Evolutionary conservation across 2,888 invertebrate species (phyloP).

Genomic region (Arrhopalites spinosus): DNA sequence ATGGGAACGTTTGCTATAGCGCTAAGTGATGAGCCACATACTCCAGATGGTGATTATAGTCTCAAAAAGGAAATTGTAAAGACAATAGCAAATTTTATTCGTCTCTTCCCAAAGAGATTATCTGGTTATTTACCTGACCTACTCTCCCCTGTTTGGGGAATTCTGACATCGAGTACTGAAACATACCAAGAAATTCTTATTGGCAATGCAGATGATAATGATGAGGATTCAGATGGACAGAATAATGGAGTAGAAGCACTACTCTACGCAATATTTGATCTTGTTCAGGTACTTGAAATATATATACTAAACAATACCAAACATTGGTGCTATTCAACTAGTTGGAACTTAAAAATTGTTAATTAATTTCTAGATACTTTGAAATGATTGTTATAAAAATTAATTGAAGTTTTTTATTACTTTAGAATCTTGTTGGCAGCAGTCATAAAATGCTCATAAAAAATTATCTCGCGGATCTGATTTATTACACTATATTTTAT

Average conservation of each 20-base stretch:
- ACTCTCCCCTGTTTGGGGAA: slow-evolving; percentile 70
- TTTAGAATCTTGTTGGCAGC: slow-evolving; percentile 58
- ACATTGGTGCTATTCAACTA: too few species aligned
- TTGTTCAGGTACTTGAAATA: slow-evolving; percentile 58
- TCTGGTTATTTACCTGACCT: slow-evolving; percentile 67
- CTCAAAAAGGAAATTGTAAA: slow-evolving; percentile 51
- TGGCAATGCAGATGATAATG: slow-evolving; percentile 64
- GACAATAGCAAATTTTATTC: slow-evolving; percentile 59
- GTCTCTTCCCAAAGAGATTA: slow-evolving; percentile 68
- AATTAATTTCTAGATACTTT: too few species aligned
- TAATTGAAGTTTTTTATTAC: too few species aligned
- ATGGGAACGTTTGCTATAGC: slow-evolving; percentile 67
- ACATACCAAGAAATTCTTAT: slow-evolving; percentile 70
- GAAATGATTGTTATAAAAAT: too few species aligned
- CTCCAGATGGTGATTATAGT: slow-evolving; percentile 29
- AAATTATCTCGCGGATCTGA: slow-evolving; percentile 61
- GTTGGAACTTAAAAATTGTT: not conserved
- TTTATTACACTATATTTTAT: slow-evolving; percentile 63
- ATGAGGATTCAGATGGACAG: slow-evolving; percentile 69
- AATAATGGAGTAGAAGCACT: slow-evolving; percentile 60
- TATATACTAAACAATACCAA: not conserved
- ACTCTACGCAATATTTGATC: slow-evolving; percentile 63
- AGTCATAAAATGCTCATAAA: slow-evolving; percentile 57
- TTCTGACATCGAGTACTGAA: slow-evolving; percentile 70
- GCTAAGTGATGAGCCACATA: slow-evolving; percentile 24